Base-by-base conservation (phyloP, 2,113 vertebrate species). In the Gnathonemus longibarbis region DNA sequence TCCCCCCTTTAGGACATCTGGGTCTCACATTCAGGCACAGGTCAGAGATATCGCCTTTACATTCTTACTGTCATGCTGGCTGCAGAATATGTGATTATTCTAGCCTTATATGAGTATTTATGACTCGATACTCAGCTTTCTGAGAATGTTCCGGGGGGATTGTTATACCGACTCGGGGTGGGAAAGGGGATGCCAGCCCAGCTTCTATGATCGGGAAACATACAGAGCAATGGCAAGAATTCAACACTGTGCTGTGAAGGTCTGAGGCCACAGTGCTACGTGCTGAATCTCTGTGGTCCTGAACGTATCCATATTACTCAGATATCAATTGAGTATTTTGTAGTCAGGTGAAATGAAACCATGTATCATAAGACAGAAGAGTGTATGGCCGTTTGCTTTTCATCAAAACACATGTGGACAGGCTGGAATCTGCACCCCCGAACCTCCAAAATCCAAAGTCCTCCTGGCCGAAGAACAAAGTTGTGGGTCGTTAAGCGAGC, bases 401-500 rank as follows among this genome's bases (percentile, higher is more conserved):
- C 49, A 52, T 8, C 27, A 15, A 48, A 17, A 21, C 83, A 21
- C 35, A 84, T 19, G 19, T 24, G 0, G 2, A 24, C 83, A 48
- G 48, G 80, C 49, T 42, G n/a, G 31, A n/a, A 89, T 77, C 31
- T 77, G 80, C 24, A 89, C 74, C 48, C 70, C 53, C 19, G n/a
- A 46, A 21, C 88, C 46, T 42, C 21, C 49, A 85, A 50, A 85
- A 77, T 21, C 10, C 50, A 62, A 84, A 50, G 39, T 84, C 13
- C 24, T 48, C 87, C 48, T 85, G 42, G 62, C 13, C 4, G 17
- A 42, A 88, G 83, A 48, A 48, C 15, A 83, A 84, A 83, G 83
- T 35, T 88, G 42, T 84, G 49, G 52, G 84, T 62, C 50, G 89
- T 89, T 88, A 91, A 48, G 50, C 39, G 7, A 48, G 56, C 19